Conservation (phyloP, 2,888 invertebrate species). For the Caenorhabditis japonica region DNA sequence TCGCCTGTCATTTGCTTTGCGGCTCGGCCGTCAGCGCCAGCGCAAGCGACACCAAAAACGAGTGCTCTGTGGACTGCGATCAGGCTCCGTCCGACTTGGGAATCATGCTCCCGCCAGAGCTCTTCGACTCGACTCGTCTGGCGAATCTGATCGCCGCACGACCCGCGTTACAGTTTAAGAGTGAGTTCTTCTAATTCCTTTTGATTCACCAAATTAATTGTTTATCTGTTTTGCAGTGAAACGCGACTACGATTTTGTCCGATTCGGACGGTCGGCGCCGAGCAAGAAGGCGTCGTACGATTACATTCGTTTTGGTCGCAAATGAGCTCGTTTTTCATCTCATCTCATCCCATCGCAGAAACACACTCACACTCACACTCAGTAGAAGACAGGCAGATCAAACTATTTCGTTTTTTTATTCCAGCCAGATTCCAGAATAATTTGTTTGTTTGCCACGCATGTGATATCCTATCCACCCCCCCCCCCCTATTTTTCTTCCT, state of each 20-base stretch:
- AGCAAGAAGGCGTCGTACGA: constrained; percentile 55
- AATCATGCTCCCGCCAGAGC: constrained; percentile 43
- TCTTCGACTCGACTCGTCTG: constrained; percentile 40
- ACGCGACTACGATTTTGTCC: constrained; percentile 57
- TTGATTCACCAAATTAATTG: too few species aligned
- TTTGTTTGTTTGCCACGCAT: too few species aligned
- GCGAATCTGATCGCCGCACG: constrained; percentile 29
- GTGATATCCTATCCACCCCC: too few species aligned
- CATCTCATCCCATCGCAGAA: too few species aligned
- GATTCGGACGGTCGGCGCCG: constrained; percentile 54
- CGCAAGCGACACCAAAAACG: constrained; percentile 12
- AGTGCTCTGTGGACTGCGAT: constrained; percentile 20
- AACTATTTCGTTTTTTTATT: too few species aligned
- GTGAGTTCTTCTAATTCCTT: too few species aligned
- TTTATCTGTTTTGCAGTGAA: constrained; percentile 43
- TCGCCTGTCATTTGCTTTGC: constrained; percentile 14
- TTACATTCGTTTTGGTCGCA: constrained; percentile 57
- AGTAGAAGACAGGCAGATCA: too few species aligned
- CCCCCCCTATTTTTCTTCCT: too few species aligned
- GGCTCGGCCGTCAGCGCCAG: constrained; percentile 1
- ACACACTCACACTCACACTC: too few species aligned
- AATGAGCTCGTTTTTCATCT: too few species aligned
- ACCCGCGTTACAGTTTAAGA: constrained; percentile 41
- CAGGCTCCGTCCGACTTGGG: constrained; percentile 33
- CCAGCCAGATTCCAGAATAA: too few species aligned